phyloP scores from a whole-genome alignment of 2,113 vertebrate species.

The Carollia perspicillata region DNA sequence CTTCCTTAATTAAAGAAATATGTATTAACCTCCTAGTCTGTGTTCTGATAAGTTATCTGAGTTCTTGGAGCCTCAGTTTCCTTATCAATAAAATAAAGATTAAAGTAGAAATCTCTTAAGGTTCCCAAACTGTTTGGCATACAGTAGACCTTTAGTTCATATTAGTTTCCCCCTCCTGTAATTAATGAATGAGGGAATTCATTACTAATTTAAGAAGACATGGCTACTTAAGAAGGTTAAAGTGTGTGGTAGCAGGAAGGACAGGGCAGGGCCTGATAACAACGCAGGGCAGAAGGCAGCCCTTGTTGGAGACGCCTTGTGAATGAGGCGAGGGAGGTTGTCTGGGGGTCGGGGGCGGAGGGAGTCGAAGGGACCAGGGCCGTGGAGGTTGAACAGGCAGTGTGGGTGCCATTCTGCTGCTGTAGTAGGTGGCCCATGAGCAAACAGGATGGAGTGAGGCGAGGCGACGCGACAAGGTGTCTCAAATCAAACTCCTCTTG shows the following conservation, averaged over 20 bases:
- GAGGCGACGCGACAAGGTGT: fast-evolving
- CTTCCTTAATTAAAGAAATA: neutral
- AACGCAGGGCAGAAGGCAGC: neutral
- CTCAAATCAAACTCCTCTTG: neutral
- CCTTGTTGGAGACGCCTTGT: neutral
- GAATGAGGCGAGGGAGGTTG: neutral
- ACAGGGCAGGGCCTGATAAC: neutral
- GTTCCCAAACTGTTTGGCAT: neutral
- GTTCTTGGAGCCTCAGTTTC: conserved; percentile 4
- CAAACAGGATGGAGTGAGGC: neutral
- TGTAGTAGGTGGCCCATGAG: neutral
- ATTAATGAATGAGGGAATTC: neutral
- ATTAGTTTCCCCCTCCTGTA: neutral
- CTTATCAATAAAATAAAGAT: conserved; percentile 2
- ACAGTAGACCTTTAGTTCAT: neutral
- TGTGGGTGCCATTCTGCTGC: neutral
- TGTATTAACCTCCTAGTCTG: neutral
- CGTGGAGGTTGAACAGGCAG: neutral
- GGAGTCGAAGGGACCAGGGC: neutral
- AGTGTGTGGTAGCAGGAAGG: neutral
- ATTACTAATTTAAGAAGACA: neutral
- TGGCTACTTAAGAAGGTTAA: neutral
- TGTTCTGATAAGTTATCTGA: neutral
- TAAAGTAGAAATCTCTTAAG: neutral
- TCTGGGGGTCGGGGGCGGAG: neutral